phyloP scores from a whole-genome alignment of 2,797 vertebrate genomes.

The Sciurus vulgaris region DNA sequence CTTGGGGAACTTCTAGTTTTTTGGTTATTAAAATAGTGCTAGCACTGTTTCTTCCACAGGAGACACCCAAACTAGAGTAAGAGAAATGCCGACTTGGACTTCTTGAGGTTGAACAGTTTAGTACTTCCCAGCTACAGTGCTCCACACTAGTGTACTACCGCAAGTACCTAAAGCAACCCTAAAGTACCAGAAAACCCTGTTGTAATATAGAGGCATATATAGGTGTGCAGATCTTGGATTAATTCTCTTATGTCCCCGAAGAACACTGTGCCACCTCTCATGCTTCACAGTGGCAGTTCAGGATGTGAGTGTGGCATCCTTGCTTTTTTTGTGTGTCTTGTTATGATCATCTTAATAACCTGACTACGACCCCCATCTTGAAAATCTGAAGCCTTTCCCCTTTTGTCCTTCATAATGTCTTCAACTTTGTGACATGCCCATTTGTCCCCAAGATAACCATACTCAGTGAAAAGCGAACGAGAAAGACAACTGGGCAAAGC shows the following conservation, averaged over 20 bases:
- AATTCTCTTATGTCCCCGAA: background rate
- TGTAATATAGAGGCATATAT: background rate
- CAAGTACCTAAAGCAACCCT: background rate
- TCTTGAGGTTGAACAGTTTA: background rate
- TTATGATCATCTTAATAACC: background rate
- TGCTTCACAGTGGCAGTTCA: background rate
- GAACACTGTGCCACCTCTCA: background rate
- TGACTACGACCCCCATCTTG: background rate
- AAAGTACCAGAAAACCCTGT: background rate
- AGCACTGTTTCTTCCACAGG: background rate
- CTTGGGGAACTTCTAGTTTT: constrained; percentile 16
- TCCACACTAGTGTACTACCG: background rate
- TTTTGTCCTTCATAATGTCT: background rate
- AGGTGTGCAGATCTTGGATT: background rate
- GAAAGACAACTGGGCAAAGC: background rate
- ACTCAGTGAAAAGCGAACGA: background rate
- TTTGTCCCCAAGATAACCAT: background rate
- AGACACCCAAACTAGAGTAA: background rate
- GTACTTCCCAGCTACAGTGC: background rate
- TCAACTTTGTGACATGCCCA: background rate
- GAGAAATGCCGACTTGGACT: background rate
- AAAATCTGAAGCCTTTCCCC: background rate
- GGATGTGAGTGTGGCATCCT: background rate
- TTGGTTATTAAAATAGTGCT: background rate
- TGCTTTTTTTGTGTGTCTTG: background rate